Conservation (phyloP, 2,888 invertebrate genomes). For the Pinctada fucata region DNA sequence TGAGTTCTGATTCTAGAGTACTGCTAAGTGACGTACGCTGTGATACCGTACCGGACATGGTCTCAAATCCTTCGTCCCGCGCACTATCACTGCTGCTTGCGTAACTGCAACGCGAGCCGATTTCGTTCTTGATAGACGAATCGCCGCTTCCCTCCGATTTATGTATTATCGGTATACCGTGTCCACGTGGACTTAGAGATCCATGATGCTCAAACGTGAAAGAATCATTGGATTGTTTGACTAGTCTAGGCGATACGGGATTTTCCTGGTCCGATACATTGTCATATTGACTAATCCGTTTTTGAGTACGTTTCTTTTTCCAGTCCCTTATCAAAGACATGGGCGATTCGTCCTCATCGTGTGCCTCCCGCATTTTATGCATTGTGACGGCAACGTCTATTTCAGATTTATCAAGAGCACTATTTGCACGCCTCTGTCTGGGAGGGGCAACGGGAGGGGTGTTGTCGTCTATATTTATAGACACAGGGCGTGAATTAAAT, state of each 20-base stretch:
- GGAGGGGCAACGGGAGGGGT: slow-evolving; percentile 36
- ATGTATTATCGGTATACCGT: slow-evolving; percentile 46
- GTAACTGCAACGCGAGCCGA: slow-evolving; percentile 67
- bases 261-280: slow-evolving; percentile 61
- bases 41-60: slow-evolving; percentile 70
- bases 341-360: slow-evolving; percentile 62
- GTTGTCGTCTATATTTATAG: slow-evolving; percentile 37
- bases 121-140: slow-evolving; percentile 57
- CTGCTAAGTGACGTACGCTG: slow-evolving; percentile 75
- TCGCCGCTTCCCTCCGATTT: slow-evolving; percentile 59
- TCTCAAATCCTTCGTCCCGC: slow-evolving; percentile 75
- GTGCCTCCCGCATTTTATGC: slow-evolving; percentile 5
- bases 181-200: slow-evolving; percentile 48
- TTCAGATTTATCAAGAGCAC: slow-evolving; percentile 38
- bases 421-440: slow-evolving; percentile 38
- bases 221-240: slow-evolving; percentile 29
- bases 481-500: slow-evolving; percentile 4
- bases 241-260: slow-evolving; percentile 47
- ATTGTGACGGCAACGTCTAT: slow-evolving; percentile 11
- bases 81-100: slow-evolving; percentile 67
- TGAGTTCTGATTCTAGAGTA: slow-evolving; percentile 70
- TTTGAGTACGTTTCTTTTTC: slow-evolving; percentile 57
- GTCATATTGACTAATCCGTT: slow-evolving; percentile 66
- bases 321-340: slow-evolving; percentile 62
- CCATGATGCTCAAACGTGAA: slow-evolving; percentile 40